phyloP scores from a whole-genome alignment of 2,113 vertebrate genomes.

The Podarcis cretensis region DNA sequence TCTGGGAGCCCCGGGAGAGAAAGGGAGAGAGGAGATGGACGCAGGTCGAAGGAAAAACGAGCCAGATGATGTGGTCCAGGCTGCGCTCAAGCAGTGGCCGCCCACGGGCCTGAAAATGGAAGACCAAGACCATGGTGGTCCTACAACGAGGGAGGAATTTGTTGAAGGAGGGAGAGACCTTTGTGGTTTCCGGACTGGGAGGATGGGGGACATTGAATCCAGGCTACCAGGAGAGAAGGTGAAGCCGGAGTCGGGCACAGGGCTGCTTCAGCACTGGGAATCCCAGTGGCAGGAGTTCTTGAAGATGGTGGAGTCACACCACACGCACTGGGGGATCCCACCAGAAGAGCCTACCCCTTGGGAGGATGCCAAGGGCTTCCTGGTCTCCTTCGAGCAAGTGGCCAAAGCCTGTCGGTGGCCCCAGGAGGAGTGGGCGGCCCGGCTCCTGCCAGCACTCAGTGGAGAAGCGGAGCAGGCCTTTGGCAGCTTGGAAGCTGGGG shows the following conservation, averaged over 20 bases:
- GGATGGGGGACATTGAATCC: not conserved
- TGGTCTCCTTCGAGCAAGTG: too few species aligned
- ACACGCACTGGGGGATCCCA: not conserved
- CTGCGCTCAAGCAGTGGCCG: not conserved
- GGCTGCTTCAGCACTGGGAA: not conserved
- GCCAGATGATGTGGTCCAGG: not conserved
- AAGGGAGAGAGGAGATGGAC: not conserved
- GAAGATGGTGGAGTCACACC: not conserved
- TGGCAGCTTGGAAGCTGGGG: too few species aligned
- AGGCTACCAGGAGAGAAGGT: not conserved
- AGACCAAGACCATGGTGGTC: not conserved
- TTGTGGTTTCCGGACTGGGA: not conserved
- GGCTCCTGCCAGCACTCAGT: too few species aligned
- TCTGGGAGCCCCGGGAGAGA: not conserved
- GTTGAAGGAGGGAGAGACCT: not conserved
- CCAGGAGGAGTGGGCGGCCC: too few species aligned
- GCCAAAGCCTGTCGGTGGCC: too few species aligned
- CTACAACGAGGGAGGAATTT: not conserved
- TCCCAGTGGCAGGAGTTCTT: not conserved
- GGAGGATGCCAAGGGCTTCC: not conserved
- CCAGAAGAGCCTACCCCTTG: not conserved
- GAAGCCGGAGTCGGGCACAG: not conserved
- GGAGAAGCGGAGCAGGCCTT: too few species aligned
- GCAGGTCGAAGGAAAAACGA: not conserved
- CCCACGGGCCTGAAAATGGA: not conserved